phyloP scores from a whole-genome alignment of 2,888 invertebrate species.

The Rhagonycha lutea region DNA sequence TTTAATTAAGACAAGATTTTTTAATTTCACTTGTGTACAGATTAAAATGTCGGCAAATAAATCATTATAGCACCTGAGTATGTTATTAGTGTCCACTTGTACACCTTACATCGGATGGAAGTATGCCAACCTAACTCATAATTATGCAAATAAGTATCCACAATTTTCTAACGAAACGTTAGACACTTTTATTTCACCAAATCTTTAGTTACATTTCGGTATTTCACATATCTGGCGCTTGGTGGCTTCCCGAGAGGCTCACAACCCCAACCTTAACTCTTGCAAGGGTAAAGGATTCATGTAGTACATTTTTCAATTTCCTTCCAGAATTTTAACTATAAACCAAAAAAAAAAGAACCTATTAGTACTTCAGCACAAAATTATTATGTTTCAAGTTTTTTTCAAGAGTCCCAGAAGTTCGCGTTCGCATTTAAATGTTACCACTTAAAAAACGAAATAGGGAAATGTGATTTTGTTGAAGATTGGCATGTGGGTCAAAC shows the following conservation, averaged over 20 bases:
- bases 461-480: conserved; percentile 18
- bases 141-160: conserved; percentile 40
- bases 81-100: conserved; percentile 40
- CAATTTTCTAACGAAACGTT: not conserved
- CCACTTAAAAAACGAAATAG: not conserved
- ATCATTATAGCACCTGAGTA: conserved; percentile 42
- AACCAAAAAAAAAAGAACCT: too few species aligned
- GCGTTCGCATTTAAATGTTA: not conserved
- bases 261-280: not conserved
- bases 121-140: conserved; percentile 42
- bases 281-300: too few species aligned
- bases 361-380: not conserved
- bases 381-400: not conserved
- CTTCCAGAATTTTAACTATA: too few species aligned
- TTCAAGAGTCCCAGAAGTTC: not conserved
- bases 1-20: conserved; percentile 20
- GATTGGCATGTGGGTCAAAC: conserved; percentile 42
- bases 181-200: not conserved
- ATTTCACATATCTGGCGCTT: not conserved
- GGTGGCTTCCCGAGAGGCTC: not conserved
- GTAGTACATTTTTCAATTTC: too few species aligned
- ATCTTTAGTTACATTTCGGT: not conserved
- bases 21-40: conserved; percentile 17
- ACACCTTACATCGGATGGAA: conserved; percentile 37
- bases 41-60: conserved; percentile 35